Conservation (phyloP, 92 coral and sea anemone genomes). For the Pocillopora grandis region DNA sequence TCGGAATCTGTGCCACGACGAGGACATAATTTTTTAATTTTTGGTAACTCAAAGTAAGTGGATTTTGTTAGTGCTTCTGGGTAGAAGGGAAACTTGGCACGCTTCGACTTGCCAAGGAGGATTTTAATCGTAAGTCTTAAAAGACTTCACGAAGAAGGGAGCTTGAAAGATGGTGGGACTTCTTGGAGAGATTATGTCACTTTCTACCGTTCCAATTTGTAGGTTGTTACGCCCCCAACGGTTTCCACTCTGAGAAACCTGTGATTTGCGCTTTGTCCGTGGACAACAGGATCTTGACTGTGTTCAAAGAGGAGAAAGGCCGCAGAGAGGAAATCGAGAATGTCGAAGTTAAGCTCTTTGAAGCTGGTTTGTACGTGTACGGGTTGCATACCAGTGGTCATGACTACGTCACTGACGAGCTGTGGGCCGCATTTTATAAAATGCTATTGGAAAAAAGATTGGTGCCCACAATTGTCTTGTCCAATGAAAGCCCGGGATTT, state of each 20-base stretch:
- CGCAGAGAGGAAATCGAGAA: constrained; percentile 63
- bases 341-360: constrained; percentile 67
- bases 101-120: too few species aligned
- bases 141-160: too few species aligned
- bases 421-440: constrained; percentile 79
- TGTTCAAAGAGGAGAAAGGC: constrained; percentile 59
- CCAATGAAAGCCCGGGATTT: constrained; percentile 67
- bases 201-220: not conserved
- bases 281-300: constrained; percentile 63
- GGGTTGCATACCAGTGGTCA: constrained; percentile 46
- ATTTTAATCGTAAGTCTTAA: too few species aligned
- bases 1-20: too few species aligned
- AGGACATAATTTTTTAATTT: too few species aligned
- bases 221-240: constrained; percentile 77
- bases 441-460: constrained; percentile 55
- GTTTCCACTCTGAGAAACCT: constrained; percentile 79
- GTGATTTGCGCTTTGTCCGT: constrained; percentile 60
- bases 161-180: too few species aligned
- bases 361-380: constrained; percentile 68
- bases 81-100: too few species aligned
- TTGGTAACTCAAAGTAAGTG: too few species aligned
- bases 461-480: constrained; percentile 64
- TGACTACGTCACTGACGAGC: constrained; percentile 63
- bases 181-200: too few species aligned
- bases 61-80: too few species aligned